Base-by-base conservation (phyloP, 2,888 invertebrate species). In the Lithophane semibrunnea region DNA sequence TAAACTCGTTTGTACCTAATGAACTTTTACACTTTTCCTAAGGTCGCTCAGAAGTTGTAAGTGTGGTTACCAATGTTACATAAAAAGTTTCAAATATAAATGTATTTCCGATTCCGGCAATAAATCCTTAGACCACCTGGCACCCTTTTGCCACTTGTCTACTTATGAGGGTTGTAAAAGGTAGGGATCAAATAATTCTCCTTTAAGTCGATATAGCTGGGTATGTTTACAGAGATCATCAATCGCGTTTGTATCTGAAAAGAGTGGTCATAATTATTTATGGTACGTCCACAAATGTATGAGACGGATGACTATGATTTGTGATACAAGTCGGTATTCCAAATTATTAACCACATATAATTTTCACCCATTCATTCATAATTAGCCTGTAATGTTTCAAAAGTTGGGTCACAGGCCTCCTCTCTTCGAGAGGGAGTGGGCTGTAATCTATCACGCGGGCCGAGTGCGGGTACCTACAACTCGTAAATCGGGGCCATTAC, bases 1-100 rank as follows among this genome's bases (percentile, higher is more conserved):
- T 72, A 64, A 79, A 75, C 29, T 83, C 63, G 42, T 75, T 77
- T 61, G 12, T 52, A 69, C 29, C n/a, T 71, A 71, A 79, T 67
- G 12, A 75, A 83, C 37, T 75, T 70, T 67, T 61, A 69, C 24
- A 42, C 42, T 70, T 60, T 69, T 54, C 44, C 49, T 60, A 49
- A 67, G 47, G 44, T 72, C 21, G 24, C 24, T 44, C 2, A 7
- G n/a, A 72, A 85, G 73, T 80, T 77, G 68, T 77, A 44, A 68
- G 67, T 61, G 29, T 47, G 52, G 63, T 42, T 69, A 67, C 44
- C 37, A 65, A 73, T 65, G 54, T 65, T 64, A 74, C 56, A 21
- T 58, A 8, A 60, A 37, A 8, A 83, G 60, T 65, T 69, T 10
- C 21, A 18, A 16, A 47, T 47, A 24, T 16, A n/a, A 49, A 74